Percentiles rank a stretch among this genome's conserved stretches.
Conservation (phyloP, 2,797 vertebrate species). For the Tamandua tetradactyla region DNA sequence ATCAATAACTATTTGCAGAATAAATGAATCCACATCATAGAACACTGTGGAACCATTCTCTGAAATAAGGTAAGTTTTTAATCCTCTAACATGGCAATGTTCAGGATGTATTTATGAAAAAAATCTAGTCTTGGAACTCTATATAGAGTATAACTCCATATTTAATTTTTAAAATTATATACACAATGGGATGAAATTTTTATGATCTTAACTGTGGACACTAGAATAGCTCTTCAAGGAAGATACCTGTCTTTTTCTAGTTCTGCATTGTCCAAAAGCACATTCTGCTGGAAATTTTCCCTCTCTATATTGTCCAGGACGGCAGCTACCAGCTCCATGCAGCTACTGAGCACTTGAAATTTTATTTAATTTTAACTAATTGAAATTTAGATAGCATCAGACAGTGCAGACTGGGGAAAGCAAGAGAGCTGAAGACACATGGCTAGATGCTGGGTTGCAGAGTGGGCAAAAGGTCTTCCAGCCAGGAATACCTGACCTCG, state of each 20-base stretch:
- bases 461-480: neutral
- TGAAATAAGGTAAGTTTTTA: neutral
- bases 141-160: neutral
- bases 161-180: neutral
- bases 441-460: neutral
- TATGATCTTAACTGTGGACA: neutral
- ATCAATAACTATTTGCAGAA: neutral
- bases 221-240: neutral
- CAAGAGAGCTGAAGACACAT: neutral
- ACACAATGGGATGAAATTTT: neutral
- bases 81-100: neutral
- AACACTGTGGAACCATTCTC: neutral
- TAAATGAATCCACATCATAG: neutral
- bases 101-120: neutral
- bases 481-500: neutral
- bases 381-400: neutral
- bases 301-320: rapidly evolving
- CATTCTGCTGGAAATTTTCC: no score
- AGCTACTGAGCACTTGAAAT: neutral
- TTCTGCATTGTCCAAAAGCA: neutral
- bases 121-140: neutral
- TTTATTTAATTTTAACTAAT: neutral
- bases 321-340: neutral
- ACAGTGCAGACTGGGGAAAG: neutral
- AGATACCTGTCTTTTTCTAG: neutral